phyloP scores from a whole-genome alignment of 2,797 vertebrate species.

The Gobionotothen gibberifrons region DNA sequence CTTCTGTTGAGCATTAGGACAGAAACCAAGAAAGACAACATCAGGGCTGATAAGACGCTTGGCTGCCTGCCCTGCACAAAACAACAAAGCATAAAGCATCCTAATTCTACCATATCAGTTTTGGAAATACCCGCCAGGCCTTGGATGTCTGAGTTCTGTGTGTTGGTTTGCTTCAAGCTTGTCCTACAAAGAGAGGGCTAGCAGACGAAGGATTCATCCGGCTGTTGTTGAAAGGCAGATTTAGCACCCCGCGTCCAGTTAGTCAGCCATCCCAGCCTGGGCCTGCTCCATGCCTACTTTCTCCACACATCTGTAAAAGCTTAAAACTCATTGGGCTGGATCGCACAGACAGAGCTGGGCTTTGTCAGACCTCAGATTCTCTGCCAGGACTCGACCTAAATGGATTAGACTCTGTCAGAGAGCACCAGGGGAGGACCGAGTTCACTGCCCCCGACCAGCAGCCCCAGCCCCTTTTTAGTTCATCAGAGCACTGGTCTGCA shows the following conservation, averaged over 20 bases:
- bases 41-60: constrained; percentile 64
- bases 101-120: constrained; percentile 45
- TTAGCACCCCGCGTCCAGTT: constrained; percentile 68
- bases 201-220: constrained; percentile 56
- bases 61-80: constrained; percentile 51
- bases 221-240: constrained; percentile 65
- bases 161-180: constrained; percentile 12
- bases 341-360: constrained; percentile 77
- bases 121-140: constrained; percentile 48
- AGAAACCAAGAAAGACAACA: constrained; percentile 60
- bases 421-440: constrained; percentile 60
- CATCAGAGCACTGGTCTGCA: constrained; percentile 56
- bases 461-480: constrained; percentile 50
- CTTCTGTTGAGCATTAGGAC: constrained; percentile 32
- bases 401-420: constrained; percentile 72
- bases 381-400: constrained; percentile 75
- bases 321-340: constrained; percentile 75
- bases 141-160: constrained; percentile 31
- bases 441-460: constrained; percentile 65
- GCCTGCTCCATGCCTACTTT: constrained; percentile 68
- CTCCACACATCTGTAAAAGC: constrained; percentile 80
- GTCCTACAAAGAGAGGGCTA: constrained; percentile 15
- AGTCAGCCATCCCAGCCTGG: constrained; percentile 55
- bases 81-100: constrained; percentile 17
- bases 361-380: constrained; percentile 76